Conservation (phyloP, 2,113 vertebrate genomes). For the Urocitellus parryii region DNA sequence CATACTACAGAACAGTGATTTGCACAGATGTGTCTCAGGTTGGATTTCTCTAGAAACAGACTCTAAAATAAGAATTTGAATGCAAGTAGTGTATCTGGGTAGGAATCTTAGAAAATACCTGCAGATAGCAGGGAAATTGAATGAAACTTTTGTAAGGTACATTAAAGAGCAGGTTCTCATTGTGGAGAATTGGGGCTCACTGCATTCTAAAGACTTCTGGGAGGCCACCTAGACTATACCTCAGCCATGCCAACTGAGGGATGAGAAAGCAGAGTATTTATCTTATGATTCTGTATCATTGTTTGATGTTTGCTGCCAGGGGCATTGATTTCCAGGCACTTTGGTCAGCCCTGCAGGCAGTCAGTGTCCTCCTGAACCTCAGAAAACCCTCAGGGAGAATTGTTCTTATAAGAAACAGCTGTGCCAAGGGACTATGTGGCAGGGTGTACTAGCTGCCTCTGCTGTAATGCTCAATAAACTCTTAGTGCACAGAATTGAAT, state of each 20-base stretch:
- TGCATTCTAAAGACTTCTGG: background rate
- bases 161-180: background rate
- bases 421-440: background rate
- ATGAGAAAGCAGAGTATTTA: background rate
- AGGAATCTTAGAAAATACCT: background rate
- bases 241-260: background rate
- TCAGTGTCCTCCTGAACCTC: too few species aligned
- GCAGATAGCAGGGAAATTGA: background rate
- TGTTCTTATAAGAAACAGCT: background rate
- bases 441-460: background rate
- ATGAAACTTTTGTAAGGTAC: background rate
- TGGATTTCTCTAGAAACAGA: background rate
- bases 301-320: background rate
- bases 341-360: background rate
- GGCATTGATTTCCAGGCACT: background rate
- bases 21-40: background rate
- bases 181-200: background rate
- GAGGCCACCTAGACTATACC: background rate
- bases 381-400: background rate
- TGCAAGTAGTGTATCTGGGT: background rate
- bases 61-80: background rate
- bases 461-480: background rate
- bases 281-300: background rate
- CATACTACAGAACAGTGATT: background rate
- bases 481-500: constrained; percentile 16